These are phyloP conservation scores for Cliona cf. orientalis DNA, from an alignment of 37 sponge, comb jelly and placozoan genomes.

Conservation along the genomic window DNA sequence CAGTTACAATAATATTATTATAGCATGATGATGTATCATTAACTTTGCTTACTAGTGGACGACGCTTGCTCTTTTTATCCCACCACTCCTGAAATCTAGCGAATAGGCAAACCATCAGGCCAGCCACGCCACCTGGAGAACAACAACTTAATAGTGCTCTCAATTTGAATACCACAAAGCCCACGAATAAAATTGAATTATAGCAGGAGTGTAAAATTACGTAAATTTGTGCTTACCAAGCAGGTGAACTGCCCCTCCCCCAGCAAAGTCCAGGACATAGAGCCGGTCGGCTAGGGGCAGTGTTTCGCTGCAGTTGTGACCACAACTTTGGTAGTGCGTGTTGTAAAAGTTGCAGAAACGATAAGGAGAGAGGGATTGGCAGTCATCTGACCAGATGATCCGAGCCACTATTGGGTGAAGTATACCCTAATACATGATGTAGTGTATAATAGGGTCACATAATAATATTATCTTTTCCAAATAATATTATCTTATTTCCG, in stretches of 20 bases:
- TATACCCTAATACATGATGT: conserved; percentile 60
- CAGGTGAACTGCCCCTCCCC: conserved; percentile 92
- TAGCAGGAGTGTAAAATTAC: too few relatives aligned
- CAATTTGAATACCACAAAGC: background rate
- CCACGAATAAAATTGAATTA: too few relatives aligned
- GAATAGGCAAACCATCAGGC: conserved; percentile 73
- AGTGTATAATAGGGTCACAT: background rate
- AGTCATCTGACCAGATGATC: conserved; percentile 72
- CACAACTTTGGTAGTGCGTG: background rate
- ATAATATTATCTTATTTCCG: background rate
- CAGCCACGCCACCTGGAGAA: conserved; percentile 76
- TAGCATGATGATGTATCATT: too few relatives aligned
- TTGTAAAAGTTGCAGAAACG: conserved; percentile 61
- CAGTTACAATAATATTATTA: too few relatives aligned
- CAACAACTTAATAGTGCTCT: background rate
- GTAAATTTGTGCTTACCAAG: conserved; percentile 71
- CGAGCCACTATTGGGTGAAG: conserved; percentile 73
- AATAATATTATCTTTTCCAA: too few relatives aligned
- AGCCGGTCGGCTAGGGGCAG: conserved; percentile 16
- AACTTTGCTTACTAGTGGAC: too few relatives aligned
- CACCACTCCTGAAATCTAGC: conserved; percentile 73
- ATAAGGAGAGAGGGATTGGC: conserved; percentile 69
- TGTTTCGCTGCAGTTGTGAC: background rate
- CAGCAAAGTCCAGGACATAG: conserved; percentile 92
- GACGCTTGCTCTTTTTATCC: conserved; percentile 22